Evolutionary conservation across 2,888 invertebrate genomes (phyloP), one percentile per base, ranked within the genome.

Genomic region (Dorcus parallelipipedus): DNA sequence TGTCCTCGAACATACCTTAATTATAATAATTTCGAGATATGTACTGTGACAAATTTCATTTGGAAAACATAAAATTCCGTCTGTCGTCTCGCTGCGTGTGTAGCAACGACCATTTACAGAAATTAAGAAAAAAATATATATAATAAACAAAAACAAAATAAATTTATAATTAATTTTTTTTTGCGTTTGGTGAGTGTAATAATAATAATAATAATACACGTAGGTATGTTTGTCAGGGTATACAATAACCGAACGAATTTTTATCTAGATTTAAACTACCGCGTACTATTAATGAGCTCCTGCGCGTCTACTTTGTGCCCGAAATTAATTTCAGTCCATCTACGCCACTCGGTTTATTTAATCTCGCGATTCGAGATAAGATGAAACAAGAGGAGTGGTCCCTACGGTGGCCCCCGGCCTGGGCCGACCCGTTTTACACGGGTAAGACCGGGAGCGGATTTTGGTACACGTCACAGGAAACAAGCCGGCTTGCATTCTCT

Each of bases 371-470:
- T 52, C 48, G 42, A 59, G 59, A 59, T 59, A 59, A 60, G 56
- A 58, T 63, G 60, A 63, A 63, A 65, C 62, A 62, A 64, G 64
- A 63, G 58, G 61, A 63, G 62, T 60, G 65, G 64, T 56, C 45
- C 61, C 38, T 38, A 52, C 59, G 38, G 62, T 45, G 55, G 59
- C 57, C 59, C 26, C 42, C 53, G 51, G 49, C 57, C 53, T 54
- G 59, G 57, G 59, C 60, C 60, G 57, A 62, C 64, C 60, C 52
- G 64, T 63, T 61, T 33, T 61, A 55, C 53, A 60, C 60, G 63
- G 61, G 69, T 69, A 70, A 70, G 59, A 69, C 69, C 67, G 64
- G 68, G 62, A 69, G 69, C 66, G 63, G 67, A 67, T 70, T 65
- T 61, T 65, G 65, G 69, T 69, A 63, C 69, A 65, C 63, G 67